Percentiles rank a stretch among this genome's conserved stretches.
These are phyloP conservation scores for Eubucco bourcierii DNA, from an alignment of 2,113 vertebrate genomes.

Conservation along the genomic window DNA sequence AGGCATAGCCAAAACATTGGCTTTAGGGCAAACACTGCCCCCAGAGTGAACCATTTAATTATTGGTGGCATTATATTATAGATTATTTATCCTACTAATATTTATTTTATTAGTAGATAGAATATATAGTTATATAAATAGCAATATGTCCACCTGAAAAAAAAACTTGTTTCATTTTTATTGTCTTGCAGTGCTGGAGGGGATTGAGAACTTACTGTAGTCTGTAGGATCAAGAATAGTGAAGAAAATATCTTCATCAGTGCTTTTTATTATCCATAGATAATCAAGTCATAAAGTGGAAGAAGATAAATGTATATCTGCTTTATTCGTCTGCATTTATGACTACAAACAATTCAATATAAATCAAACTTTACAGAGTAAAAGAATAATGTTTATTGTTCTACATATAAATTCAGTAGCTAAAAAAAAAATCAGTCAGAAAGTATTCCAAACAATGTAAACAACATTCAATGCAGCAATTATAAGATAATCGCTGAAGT, in stretches of 20 bases:
- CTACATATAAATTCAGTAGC: slow-evolving; percentile 7
- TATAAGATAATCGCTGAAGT: slow-evolving; percentile 63
- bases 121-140: no score
- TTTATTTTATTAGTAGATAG: no score
- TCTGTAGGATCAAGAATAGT: not conserved
- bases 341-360: slow-evolving; percentile 3
- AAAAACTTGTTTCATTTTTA: not conserved
- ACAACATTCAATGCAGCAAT: slow-evolving; percentile 64
- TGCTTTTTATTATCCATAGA: not conserved
- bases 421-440: slow-evolving; percentile 36
- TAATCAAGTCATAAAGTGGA: not conserved
- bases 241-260: not conserved
- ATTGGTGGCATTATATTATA: not conserved
- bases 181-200: no score
- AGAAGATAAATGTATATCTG: not conserved
- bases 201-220: not conserved
- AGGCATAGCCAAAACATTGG: not conserved
- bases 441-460: slow-evolving; percentile 65
- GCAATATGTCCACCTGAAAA: not conserved
- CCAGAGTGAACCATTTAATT: not conserved
- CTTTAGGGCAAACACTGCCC: not conserved
- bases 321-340: not conserved
- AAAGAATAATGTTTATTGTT: slow-evolving; percentile 10
- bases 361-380: slow-evolving; percentile 37
- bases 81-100: not conserved